Percentiles rank a stretch among this genome's conserved stretches.
Evolutionary conservation across 1,140 invertebrate species (phyloP).

Genomic region (Conopomorpha cramerella): DNA sequence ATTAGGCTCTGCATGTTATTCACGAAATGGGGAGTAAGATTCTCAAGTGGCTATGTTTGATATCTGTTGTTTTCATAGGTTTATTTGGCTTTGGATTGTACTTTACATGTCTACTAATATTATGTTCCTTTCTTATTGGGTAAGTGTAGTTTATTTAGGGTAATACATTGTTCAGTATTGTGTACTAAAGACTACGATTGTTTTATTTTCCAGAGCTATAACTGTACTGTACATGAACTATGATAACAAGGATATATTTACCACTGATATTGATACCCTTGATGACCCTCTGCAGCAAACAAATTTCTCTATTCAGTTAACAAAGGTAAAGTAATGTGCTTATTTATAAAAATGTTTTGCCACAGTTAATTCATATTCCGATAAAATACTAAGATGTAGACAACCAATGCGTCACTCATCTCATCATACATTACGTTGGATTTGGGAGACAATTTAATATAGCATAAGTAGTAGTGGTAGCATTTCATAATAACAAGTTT

Average conservation of each 20-base stretch:
- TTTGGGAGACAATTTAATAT: no score
- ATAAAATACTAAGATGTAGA: no score
- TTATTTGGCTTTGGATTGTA: constrained; percentile 42
- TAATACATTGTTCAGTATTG: neutral
- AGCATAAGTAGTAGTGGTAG: no score
- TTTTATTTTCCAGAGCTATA: constrained; percentile 15
- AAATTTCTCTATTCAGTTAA: constrained; percentile 34
- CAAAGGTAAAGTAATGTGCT: constrained; percentile 24
- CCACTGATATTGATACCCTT: constrained; percentile 30
- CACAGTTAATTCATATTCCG: no score
- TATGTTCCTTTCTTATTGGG: constrained; percentile 37
- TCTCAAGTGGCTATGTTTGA: constrained; percentile 33
- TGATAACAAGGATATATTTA: constrained; percentile 38
- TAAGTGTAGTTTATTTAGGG: constrained; percentile 16
- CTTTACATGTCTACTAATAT: constrained; percentile 33
- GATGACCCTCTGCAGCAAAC: constrained; percentile 44
- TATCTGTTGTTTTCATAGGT: constrained; percentile 38
- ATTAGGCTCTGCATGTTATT: no score
- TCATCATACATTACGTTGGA: no score
- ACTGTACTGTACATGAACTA: constrained; percentile 40
- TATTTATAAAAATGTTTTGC: no score
- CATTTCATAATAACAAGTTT: no score
- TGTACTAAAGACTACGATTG: neutral
- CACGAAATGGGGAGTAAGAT: constrained; percentile 22
- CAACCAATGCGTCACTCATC: no score